Percentiles rank a stretch among this genome's conserved stretches.
Evolutionary conservation across 2,888 invertebrate species (phyloP).

Genomic region (Lissonota sp.): DNA sequence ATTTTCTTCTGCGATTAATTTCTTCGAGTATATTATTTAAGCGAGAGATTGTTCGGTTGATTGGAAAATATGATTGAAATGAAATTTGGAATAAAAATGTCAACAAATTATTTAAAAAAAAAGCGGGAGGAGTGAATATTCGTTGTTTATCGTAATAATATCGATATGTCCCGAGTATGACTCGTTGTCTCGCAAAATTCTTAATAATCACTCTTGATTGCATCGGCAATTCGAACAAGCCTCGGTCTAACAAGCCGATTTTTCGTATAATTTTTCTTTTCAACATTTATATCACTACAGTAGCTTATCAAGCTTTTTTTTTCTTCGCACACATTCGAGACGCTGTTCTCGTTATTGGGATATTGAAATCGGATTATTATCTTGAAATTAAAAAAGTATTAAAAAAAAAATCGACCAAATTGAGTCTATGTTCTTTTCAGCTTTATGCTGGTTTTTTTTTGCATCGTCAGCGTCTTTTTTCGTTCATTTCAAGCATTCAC

Average conservation of each 20-base stretch:
- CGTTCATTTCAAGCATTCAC: constrained; percentile 53
- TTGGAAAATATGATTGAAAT: not conserved
- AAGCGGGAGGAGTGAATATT: constrained; percentile 58
- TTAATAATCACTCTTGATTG: constrained; percentile 75
- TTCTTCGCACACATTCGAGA: constrained; percentile 52
- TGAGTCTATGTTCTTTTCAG: not conserved
- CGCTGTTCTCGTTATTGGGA: constrained; percentile 21
- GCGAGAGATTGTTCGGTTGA: not conserved
- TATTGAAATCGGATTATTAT: not conserved
- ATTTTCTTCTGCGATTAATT: not conserved
- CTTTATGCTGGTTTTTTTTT: constrained; percentile 9
- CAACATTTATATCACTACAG: constrained; percentile 31
- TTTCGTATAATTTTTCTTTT: constrained; percentile 50
- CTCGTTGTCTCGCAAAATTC: constrained; percentile 54
- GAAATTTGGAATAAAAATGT: not conserved
- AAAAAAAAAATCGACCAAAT: not conserved
- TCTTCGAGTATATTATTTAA: not conserved
- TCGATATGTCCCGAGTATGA: constrained; percentile 58
- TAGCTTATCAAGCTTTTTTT: constrained; percentile 32
- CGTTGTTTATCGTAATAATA: constrained; percentile 70
- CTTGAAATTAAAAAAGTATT: not conserved
- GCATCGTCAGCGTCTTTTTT: constrained; percentile 50
- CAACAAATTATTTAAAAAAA: constrained; percentile 4
- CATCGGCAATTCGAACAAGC: constrained; percentile 79
- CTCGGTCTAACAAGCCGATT: constrained; percentile 67